Evolutionary conservation across 2,888 invertebrate genomes (phyloP).

Genomic region (Apamea sordens): DNA sequence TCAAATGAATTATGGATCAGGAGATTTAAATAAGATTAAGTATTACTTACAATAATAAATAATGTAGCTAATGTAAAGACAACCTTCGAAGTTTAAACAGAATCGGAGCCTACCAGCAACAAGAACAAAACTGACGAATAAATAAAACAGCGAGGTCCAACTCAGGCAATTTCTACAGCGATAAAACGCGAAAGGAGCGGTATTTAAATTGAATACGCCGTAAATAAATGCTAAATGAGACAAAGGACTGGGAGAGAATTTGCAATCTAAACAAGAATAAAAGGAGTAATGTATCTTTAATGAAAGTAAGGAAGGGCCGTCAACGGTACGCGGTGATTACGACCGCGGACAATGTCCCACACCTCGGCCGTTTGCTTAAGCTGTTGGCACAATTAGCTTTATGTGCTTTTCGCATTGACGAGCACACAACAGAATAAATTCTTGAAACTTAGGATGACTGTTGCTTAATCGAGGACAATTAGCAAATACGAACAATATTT

Average conservation of each 20-base stretch:
- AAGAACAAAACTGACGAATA: constrained; percentile 84
- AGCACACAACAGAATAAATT: constrained; percentile 27
- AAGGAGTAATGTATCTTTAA: constrained; percentile 87
- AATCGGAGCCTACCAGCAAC: constrained; percentile 76
- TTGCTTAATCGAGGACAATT: constrained; percentile 19
- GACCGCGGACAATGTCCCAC: constrained; percentile 62
- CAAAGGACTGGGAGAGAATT: constrained; percentile 87
- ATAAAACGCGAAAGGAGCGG: constrained; percentile 87
- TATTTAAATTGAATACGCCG: constrained; percentile 89
- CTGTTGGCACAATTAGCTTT: constrained; percentile 60
- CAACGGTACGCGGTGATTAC: constrained; percentile 63
- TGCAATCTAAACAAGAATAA: constrained; percentile 87
- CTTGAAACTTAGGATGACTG: constrained; percentile 10
- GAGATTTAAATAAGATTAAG: constrained; percentile 62
- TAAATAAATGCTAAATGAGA: constrained; percentile 89
- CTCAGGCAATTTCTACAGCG: constrained; percentile 83
- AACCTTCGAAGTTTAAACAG: constrained; percentile 62
- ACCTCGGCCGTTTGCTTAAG: constrained; percentile 50
- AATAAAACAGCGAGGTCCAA: constrained; percentile 84
- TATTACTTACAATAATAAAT: constrained; percentile 60
- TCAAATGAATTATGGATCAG: constrained; percentile 66
- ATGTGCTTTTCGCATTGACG: constrained; percentile 37
- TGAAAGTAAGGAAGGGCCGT: constrained; percentile 78
- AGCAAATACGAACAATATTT: constrained; percentile 1
- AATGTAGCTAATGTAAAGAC: constrained; percentile 62